Evolutionary conservation across 2,888 invertebrate species (phyloP), one percentile per base, ranked within the genome.

Genomic region (Sarcophaga variegata): DNA sequence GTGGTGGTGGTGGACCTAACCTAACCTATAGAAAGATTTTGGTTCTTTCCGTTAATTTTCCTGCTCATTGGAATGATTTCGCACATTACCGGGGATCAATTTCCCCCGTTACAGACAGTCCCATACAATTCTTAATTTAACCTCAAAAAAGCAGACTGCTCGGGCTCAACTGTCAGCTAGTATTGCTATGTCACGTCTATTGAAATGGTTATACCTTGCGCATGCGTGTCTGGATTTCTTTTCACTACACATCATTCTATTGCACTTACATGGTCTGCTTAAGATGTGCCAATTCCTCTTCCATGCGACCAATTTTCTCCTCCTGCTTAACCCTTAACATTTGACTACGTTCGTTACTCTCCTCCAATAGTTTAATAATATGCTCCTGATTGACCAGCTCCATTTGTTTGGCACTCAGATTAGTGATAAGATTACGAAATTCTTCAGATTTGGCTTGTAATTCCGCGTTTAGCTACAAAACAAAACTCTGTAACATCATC

Each of bases 211-310:
- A 27, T 6, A 27, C 0, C 6, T 20, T 1, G 0, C 27, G 27
- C 0, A 27, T 27, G 27, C 5, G 6, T 37, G 6, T 37, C 37
- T 37, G 37, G 37, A 37, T 37, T 37, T 37, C 37, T 37, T 37
- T 37, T 37, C 10, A 37, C 37, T 37, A 54, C n/a, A 14, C 22
- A 0, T 67, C 22, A 10, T n/a, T n/a, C 5, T 2, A 63, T 64
- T 27, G 1, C 8, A 90, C 92, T 90, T 89, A 93, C 93, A 92
- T 88, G 5, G 90, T 89, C 49, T 90, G 90, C 66, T 91, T 92
- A 0, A 93, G 82, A 14, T 90, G 80, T 0, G 89, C 79, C 70
- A 91, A 89, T 72, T 92, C 91, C 5, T 90, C 89, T 66, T 91
- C 91, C 78, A 92, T 86, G 1, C 87, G 63, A 0, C 89, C 89